phyloP scores from a whole-genome alignment of 1,140 invertebrate genomes.

The Eciton burchellii region DNA sequence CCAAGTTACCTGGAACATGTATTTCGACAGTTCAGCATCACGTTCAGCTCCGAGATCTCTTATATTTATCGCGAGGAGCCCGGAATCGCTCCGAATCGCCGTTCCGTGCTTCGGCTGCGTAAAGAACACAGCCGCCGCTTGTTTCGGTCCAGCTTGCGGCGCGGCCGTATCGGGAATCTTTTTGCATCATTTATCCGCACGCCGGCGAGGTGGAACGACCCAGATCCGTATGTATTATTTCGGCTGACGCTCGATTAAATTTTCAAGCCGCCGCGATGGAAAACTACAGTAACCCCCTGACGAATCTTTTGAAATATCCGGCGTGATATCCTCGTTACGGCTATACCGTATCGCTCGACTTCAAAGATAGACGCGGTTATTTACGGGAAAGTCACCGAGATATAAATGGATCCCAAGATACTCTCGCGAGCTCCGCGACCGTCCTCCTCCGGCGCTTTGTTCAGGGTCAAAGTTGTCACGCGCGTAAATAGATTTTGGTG shows the following conservation, averaged over 20 bases:
- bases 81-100: no score
- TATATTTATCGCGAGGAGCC: no score
- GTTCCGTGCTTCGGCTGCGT: no score
- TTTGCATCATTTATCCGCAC: slow-evolving; percentile 41
- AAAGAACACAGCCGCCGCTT: no score
- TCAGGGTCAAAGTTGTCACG: slow-evolving; percentile 14
- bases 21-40: neutral
- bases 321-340: slow-evolving; percentile 25
- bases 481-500: no score
- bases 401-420: slow-evolving; percentile 53
- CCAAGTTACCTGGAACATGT: slow-evolving; percentile 88
- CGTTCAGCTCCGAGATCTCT: no score
- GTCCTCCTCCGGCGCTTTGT: slow-evolving; percentile 10
- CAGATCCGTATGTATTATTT: slow-evolving; percentile 47
- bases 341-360: slow-evolving; percentile 46
- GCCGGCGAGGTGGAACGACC: slow-evolving; percentile 29
- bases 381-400: slow-evolving; percentile 52
- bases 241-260: slow-evolving; percentile 49
- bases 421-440: slow-evolving; percentile 3
- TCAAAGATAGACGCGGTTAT: slow-evolving; percentile 60
- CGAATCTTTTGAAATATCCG: slow-evolving; percentile 57
- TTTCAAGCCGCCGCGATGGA: slow-evolving; percentile 31
- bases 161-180: neutral
- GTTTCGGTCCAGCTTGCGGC: no score
- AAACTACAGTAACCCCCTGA: slow-evolving; percentile 47